A percentile compares a stretch with the other conserved stretches of the same genome.
Evolutionary conservation across 2,888 invertebrate genomes (phyloP).

Genomic region (Limenitis camilla): DNA sequence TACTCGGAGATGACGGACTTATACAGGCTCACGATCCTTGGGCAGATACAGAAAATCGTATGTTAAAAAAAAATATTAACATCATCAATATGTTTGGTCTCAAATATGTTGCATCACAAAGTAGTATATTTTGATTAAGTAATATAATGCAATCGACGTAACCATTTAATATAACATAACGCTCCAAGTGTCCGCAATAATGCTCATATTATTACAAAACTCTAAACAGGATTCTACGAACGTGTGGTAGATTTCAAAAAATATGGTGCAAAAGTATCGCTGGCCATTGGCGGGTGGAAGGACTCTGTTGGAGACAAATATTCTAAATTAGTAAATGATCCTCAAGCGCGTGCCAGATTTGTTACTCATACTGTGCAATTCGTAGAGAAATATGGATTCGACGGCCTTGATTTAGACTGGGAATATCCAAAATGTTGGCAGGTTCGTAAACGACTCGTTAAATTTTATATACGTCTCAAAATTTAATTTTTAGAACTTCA

Average conservation of each 20-base stretch:
- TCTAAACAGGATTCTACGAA: conserved; percentile 83
- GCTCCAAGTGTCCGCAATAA: no score
- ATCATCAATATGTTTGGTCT: background rate
- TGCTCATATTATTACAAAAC: background rate
- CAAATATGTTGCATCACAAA: background rate
- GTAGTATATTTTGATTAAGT: no score
- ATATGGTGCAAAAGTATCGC: conserved; percentile 86
- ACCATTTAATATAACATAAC: no score
- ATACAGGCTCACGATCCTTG: conserved; percentile 90
- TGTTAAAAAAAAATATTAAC: conserved; percentile 34
- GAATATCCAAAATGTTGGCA: conserved; percentile 95
- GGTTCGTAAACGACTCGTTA: conserved; percentile 45
- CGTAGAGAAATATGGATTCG: conserved; percentile 86
- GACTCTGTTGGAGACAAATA: conserved; percentile 94
- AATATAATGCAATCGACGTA: no score
- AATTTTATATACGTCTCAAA: no score
- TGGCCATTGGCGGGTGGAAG: conserved; percentile 97
- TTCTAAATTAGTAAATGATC: conserved; percentile 86
- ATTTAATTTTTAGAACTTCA: background rate
- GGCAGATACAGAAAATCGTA: conserved; percentile 92
- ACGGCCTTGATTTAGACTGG: conserved; percentile 97
- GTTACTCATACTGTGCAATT: conserved; percentile 84
- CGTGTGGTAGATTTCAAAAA: conserved; percentile 85
- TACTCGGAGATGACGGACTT: conserved; percentile 86
- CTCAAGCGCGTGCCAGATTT: conserved; percentile 81